Evolutionary conservation across 2,797 vertebrate genomes (phyloP), one percentile per base, ranked within the genome.

Genomic region (Micropoecilia bifurca): DNA sequence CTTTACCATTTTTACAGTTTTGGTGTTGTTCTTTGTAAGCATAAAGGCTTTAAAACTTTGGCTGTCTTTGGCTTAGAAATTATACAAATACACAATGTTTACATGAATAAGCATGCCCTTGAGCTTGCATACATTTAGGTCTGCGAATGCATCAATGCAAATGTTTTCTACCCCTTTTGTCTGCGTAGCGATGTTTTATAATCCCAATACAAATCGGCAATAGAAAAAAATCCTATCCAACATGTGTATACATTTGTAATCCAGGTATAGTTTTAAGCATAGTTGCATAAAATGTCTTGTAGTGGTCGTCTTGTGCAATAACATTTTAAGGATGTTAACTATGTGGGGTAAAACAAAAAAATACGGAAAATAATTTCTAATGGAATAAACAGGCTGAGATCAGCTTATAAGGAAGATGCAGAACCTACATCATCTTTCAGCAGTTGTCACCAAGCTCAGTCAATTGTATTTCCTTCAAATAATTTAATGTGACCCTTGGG

Each of bases 401-500:
- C 83, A 80, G 80, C 78, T 76, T 79, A 83, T 66, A 84, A 87
- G 77, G 55, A 79, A 80, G 77, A 74, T 77, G 68, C 78, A 84
- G 87, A 89, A 80, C 88, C 83, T 89, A 85, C 89, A 87, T 93
- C 79, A 90, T 92, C 87, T 84, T 79, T 77, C 80, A 78, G 81
- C 83, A 75, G 84, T 81, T 83, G 91, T 85, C 88, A 87, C 82
- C 91, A 88, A 84, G 76, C 87, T 91, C 90, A 94, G 89, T 93
- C 91, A 90, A 91, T 94, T 93, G 91, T 93, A 92, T 93, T 92
- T 91, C 91, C 92, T 91, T 88, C n/a, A 83, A 81, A 81, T 90
- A 85, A 86, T 94, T 92, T 92, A 94, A 94, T 95, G 91, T 89
- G 91, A 92, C 93, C 93, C 92, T 82, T 87, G 91, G 87, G 94